phyloP scores from a whole-genome alignment of 2,797 vertebrate genomes.

The Coccyzus lansbergi region DNA sequence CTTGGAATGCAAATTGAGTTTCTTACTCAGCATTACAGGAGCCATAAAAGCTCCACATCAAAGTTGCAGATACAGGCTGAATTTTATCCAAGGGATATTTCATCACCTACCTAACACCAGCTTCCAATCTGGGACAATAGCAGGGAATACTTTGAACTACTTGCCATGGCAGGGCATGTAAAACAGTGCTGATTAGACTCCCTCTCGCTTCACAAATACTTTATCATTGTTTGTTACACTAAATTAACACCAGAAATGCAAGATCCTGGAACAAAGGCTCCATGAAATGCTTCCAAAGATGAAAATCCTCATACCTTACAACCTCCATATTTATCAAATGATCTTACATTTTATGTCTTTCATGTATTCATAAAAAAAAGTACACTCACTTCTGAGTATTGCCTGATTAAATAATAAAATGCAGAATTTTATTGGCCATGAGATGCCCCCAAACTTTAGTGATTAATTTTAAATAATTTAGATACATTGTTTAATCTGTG shows the following conservation, averaged over 20 bases:
- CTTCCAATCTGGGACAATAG: constrained; percentile 7
- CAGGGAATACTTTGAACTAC: constrained; percentile 49
- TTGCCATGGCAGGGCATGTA: background rate
- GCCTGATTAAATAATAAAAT: background rate
- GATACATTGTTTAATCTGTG: background rate
- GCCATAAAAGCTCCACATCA: constrained; percentile 60
- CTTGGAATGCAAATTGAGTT: constrained; percentile 68
- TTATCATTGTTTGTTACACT: constrained; percentile 35
- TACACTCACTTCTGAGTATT: background rate
- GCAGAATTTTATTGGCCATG: background rate
- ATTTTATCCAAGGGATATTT: constrained; percentile 59
- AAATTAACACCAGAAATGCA: constrained; percentile 41
- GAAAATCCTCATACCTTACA: background rate
- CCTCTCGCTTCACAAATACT: constrained; percentile 21
- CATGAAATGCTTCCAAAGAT: background rate
- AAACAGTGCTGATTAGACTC: background rate
- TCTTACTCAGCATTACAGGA: constrained; percentile 54
- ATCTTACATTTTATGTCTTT: background rate
- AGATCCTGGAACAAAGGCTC: background rate
- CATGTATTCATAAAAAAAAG: background rate
- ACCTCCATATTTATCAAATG: background rate
- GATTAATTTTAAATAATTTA: background rate
- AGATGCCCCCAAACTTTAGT: background rate
- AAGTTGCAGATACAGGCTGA: constrained; percentile 52
- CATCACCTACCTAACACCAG: background rate